These are phyloP conservation scores for Bombus breviceps DNA, from an alignment of 1,140 invertebrate genomes.

Conservation along the genomic window DNA sequence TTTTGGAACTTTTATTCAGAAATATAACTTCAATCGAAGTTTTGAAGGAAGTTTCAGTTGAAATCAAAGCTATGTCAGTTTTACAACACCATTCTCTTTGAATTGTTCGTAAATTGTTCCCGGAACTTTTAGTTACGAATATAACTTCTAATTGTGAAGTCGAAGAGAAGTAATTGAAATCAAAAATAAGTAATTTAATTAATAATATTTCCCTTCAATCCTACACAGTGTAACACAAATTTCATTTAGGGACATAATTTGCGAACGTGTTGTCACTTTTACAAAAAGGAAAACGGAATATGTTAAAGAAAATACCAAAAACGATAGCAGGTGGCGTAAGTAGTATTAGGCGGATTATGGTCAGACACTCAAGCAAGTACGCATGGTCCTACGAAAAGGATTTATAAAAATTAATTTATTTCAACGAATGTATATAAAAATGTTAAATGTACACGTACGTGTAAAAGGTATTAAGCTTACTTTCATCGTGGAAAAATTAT, in stretches of 20 bases:
- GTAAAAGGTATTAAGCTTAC: not conserved
- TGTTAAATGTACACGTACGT: not conserved
- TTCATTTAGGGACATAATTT: too few relatives aligned
- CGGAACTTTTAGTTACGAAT: too few relatives aligned
- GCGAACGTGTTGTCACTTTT: not conserved
- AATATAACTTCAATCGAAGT: too few relatives aligned
- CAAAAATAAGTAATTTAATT: too few relatives aligned
- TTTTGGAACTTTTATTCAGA: too few relatives aligned
- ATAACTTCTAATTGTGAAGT: too few relatives aligned
- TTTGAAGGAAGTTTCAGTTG: too few relatives aligned
- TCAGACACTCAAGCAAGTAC: not conserved
- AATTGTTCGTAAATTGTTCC: too few relatives aligned
- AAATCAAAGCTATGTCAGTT: not conserved
- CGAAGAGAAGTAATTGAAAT: too few relatives aligned
- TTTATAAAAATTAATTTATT: not conserved
- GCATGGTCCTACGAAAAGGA: not conserved
- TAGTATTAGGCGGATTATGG: not conserved
- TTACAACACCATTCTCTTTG: not conserved
- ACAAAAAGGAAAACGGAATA: not conserved
- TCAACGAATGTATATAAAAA: not conserved
- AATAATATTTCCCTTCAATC: too few relatives aligned
- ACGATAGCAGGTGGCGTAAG: not conserved
- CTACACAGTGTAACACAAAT: too few relatives aligned
- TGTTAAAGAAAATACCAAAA: not conserved
- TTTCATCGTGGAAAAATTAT: not conserved